Evolutionary conservation across 1,140 invertebrate species (phyloP), one percentile per base, ranked within the genome.

Genomic region (Micrasema minimum): DNA sequence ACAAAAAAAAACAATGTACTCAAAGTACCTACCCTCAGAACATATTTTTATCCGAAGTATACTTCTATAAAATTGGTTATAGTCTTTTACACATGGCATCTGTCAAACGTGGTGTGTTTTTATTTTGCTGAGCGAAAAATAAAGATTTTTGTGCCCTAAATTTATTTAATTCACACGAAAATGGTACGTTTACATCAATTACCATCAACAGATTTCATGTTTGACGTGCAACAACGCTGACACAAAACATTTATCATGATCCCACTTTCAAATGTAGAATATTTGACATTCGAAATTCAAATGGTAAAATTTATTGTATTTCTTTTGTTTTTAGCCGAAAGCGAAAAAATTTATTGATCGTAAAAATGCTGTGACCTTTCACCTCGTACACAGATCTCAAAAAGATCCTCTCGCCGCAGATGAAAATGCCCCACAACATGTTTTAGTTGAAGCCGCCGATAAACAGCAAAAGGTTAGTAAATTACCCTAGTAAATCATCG

Each of bases 281-380:
- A n/a, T 48, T 10, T 48, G 14, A 20, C 14, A 48, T 20, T 48
- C 20, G 18, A 22, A 4, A 48, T 20, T 22, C 51, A 31, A 31
- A 31, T 31, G 14, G 26, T 55, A 51, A 23, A 20, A 18, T 9
- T 7, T 51, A 51, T 20, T 12, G 48, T 43, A 6, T 43, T 18
- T 68, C 18, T 55, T 66, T 75, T 69, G 75, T 37, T 87, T 87
- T 20, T 77, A 92, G 90, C 89, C 88, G 0, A 91, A 91, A 79
- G 93, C 91, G 76, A 95, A 92, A 79, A 92, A 92, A 77, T 97
- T 96, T 79, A 96, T 98, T 78, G 93, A 97, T 78, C 94, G 94
- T 76, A 96, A 96, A 78, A 93, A 93, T 79, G 89, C 95, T 0
- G 90, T 96, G 6, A 97, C 94, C 1, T 99, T 98, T 80, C 90